A percentile compares a stretch with the other conserved stretches of the same genome.
Conservation (phyloP, 1,140 invertebrate genomes). For the Spodoptera frugiperda region DNA sequence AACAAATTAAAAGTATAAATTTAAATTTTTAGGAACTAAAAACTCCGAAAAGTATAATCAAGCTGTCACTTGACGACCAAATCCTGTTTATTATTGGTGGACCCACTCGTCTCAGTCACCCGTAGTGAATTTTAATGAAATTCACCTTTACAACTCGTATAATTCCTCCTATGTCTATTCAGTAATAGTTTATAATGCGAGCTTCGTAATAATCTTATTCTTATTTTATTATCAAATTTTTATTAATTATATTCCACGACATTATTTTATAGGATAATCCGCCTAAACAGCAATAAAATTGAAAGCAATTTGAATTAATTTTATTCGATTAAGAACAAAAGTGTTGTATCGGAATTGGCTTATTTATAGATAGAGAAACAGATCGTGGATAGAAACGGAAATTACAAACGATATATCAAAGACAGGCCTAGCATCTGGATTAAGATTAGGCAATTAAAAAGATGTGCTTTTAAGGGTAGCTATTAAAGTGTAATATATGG, state of each 20-base stretch:
- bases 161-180: slow-evolving; percentile 56
- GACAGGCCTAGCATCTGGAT: slow-evolving; percentile 66
- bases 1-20: slow-evolving; percentile 77
- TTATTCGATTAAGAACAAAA: slow-evolving; percentile 28
- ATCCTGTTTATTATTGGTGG: slow-evolving; percentile 66
- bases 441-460: slow-evolving; percentile 78
- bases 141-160: slow-evolving; percentile 60
- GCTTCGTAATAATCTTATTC: slow-evolving; percentile 58
- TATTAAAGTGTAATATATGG: slow-evolving; percentile 74
- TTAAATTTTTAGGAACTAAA: slow-evolving; percentile 66
- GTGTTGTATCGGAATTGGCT: background rate
- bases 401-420: background rate
- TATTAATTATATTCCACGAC: slow-evolving; percentile 54
- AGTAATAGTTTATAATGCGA: slow-evolving; percentile 42
- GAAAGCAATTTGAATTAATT: slow-evolving; percentile 33
- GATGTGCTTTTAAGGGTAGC: slow-evolving; percentile 75
- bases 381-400: slow-evolving; percentile 21
- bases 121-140: slow-evolving; percentile 64
- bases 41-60: slow-evolving; percentile 54
- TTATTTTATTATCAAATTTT: slow-evolving; percentile 58
- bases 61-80: slow-evolving; percentile 61
- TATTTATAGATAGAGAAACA: background rate
- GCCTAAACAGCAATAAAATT: slow-evolving; percentile 37
- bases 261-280: slow-evolving; percentile 40
- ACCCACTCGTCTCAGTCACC: slow-evolving; percentile 57